phyloP scores from a whole-genome alignment of 2,113 vertebrate genomes.

The Osmerus eperlanus region DNA sequence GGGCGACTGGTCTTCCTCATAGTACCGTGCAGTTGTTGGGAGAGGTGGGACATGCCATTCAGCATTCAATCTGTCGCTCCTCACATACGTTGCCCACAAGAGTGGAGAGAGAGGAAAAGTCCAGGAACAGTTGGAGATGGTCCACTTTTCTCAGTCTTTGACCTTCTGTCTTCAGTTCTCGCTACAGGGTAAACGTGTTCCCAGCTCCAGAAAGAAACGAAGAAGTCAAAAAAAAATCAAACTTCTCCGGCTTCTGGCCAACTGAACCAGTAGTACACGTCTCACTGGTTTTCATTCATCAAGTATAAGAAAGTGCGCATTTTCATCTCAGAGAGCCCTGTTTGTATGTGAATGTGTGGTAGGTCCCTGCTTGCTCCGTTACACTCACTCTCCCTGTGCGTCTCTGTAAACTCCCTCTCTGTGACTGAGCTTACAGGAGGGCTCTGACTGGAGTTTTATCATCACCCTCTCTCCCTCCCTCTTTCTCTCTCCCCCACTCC shows the following conservation, averaged over 20 bases:
- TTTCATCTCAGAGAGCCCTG: slow-evolving; percentile 34
- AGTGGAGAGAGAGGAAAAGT: slow-evolving; percentile 26
- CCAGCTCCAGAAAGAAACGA: slow-evolving; percentile 19
- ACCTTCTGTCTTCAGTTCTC: slow-evolving; percentile 28
- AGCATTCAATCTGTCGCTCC: slow-evolving; percentile 31
- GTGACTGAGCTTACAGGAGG: slow-evolving; percentile 68
- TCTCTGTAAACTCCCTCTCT: slow-evolving; percentile 53
- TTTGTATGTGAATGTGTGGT: slow-evolving; percentile 45
- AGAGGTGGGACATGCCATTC: slow-evolving; percentile 39
- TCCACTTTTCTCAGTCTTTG: slow-evolving; percentile 54
- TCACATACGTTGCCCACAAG: slow-evolving; percentile 23
- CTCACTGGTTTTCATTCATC: slow-evolving; percentile 37
- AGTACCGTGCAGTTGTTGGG: slow-evolving; percentile 21
- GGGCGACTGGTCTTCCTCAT: slow-evolving; percentile 34
- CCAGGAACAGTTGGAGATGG: slow-evolving; percentile 38
- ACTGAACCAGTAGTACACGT: slow-evolving; percentile 34
- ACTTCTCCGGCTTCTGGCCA: slow-evolving; percentile 26
- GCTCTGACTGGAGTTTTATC: slow-evolving; percentile 71
- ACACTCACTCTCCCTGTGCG: slow-evolving; percentile 43
- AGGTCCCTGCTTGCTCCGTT: slow-evolving; percentile 39
- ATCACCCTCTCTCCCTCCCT: slow-evolving; percentile 63
- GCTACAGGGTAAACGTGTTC: slow-evolving; percentile 31
- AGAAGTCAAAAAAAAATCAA: slow-evolving; percentile 16
- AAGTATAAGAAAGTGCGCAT: slow-evolving; percentile 40
- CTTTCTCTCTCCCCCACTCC: slow-evolving; percentile 32